Evolutionary conservation across 2,797 vertebrate species (phyloP).

Genomic region (Sylvilagus floridanus): DNA sequence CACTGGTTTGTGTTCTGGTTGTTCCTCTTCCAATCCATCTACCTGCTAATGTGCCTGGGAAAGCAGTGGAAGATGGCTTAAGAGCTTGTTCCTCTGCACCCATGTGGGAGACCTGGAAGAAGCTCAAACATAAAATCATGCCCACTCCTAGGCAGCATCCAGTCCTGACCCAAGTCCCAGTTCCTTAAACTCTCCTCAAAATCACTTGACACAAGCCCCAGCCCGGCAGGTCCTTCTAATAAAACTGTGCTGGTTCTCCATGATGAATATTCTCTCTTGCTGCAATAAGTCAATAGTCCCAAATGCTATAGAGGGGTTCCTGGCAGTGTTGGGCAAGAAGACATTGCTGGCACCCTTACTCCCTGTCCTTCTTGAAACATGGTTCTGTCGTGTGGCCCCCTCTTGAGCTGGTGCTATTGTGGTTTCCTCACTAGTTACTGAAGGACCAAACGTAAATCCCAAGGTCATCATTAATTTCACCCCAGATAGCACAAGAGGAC

Average conservation of each 20-base stretch:
- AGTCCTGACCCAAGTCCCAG: not conserved
- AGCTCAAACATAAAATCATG: not conserved
- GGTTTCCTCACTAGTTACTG: not conserved
- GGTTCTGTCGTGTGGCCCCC: not conserved
- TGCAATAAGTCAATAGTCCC: not conserved
- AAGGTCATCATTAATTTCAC: not conserved
- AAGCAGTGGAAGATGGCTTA: no score
- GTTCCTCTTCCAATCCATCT: no score
- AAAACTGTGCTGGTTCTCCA: not conserved
- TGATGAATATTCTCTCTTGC: not conserved
- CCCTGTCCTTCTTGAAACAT: not conserved
- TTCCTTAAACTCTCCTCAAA: not conserved
- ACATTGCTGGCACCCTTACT: not conserved
- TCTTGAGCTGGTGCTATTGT: not conserved
- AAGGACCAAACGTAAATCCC: not conserved
- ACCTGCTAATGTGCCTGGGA: no score
- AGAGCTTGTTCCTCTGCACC: no score
- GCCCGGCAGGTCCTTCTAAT: not conserved
- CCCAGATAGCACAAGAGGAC: not conserved
- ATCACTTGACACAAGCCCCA: not conserved
- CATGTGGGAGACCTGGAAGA: no score
- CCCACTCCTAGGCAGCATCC: not conserved
- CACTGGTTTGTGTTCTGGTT: no score
- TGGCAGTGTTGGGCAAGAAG: not conserved
- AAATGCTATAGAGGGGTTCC: not conserved